Evolutionary conservation across 1,140 invertebrate genomes (phyloP), one percentile per base, ranked within the genome.

Genomic region (Venturia canescens): DNA sequence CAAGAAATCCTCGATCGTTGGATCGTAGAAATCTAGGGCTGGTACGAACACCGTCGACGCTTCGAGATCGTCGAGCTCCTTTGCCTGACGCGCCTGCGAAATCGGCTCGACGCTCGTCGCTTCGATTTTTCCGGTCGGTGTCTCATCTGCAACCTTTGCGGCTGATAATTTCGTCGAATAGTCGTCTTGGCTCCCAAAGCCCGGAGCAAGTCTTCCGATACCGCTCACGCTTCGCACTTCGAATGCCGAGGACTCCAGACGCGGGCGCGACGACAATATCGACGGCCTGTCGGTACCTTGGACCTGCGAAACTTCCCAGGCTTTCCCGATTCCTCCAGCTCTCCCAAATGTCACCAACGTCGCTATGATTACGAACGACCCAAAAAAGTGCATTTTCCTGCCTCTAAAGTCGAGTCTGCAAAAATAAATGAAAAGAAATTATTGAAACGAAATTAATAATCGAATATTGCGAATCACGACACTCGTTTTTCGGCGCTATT

Each of bases 261-360:
- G 85, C 1, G 88, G 85, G 85, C 87, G 89, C 1, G 85, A 83
- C 13, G 88, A 79, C 18, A 83, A 82, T 72, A 80, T 50, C 29
- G 84, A 84, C 1, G 82, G 80, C 9, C 86, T 74, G 5, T 86
- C 81, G 0, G 77, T 16, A 27, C 81, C 85, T 7, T 85, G 60
- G 6, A 84, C 78, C 5, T 85, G 81, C 0, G 87, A 85, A 16
- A 89, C 79, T n/a, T 89, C 87, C 89, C 89, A 90, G 16, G 86
- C 85, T 50, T 86, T 85, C 0, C 88, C 88, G 11, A 88, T 66
- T 18, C 89, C 89, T n/a, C 70, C 81, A 57, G 86, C 85, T 4
- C 57, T 76, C 29, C 75, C 71, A 26, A 63, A 79, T n/a, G 75
- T 53, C 57, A 86, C 29, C 48, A 86, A 31, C 3, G 79, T 23